Evolutionary conservation across 2,888 invertebrate genomes (phyloP), one percentile per base, ranked within the genome.

Genomic region (Acrobasis suavella): DNA sequence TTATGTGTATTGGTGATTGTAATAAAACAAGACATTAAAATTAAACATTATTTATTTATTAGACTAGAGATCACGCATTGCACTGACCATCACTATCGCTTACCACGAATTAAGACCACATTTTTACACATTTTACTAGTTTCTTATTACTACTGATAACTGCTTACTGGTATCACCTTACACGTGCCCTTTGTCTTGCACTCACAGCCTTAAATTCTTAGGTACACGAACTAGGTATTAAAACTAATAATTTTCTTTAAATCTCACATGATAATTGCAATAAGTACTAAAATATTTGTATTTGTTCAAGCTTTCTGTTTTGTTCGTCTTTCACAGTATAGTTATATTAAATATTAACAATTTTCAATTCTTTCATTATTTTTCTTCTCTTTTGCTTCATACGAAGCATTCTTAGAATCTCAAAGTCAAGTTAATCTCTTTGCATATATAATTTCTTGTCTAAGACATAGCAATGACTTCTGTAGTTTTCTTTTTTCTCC

Each of bases 391-490:
- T 54, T 22, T 22, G 22, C 54, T 9, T 12, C 38, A 12, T 10
- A 1, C 0, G 12, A 42, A 42, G 5, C 10, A 14, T 46, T n/a
- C 14, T 14, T 14, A 14, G n/a, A 51, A 22, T 22, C 22, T 51
- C 5, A 12, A 9, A 32, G 9, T 52, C 22, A 37, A 16, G 50
- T 50, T 50, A 16, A 15, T 50, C 37, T 32, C 6, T 37, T 5
- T 7, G 32, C 7, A 7, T 32, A 32, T 32, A 6, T n/a, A 2
- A 12, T 14, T 46, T 14, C 46, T 3, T n/a, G 6, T 1, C 56
- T 81, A 85, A 9, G 79, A 76, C 66, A 79, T 65, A 51, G 80
- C 73, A 17, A 80, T 65, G 54, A 82, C 72, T 62, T 85, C 79
- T 12, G 77, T 72, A 62, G 80, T 77, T 50, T 69, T 76, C 32